These are phyloP conservation scores for Andinoacara biseriatus DNA, from an alignment of 2,113 vertebrate species.

Conservation along the genomic window DNA sequence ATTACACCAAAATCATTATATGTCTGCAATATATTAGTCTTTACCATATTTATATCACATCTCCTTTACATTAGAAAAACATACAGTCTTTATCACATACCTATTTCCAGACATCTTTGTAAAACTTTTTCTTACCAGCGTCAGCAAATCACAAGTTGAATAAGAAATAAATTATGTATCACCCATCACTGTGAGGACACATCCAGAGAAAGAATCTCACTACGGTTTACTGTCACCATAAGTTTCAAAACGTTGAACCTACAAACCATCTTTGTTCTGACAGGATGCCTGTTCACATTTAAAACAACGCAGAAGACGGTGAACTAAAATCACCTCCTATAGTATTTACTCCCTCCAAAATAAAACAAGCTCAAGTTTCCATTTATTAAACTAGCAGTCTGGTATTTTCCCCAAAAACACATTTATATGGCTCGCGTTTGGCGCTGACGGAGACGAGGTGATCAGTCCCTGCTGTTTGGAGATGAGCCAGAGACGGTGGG, in stretches of 20 bases:
- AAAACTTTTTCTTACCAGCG: background rate
- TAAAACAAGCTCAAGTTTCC: constrained; percentile 10
- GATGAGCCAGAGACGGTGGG: constrained; percentile 19
- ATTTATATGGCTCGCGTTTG: constrained; percentile 2
- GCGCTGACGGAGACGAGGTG: constrained; percentile 2
- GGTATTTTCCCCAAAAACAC: constrained; percentile 28
- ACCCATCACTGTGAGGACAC: background rate
- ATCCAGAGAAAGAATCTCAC: background rate
- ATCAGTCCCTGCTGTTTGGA: constrained; percentile 32
- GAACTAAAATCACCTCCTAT: constrained; percentile 16
- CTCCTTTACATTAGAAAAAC: background rate
- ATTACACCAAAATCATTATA: background rate
- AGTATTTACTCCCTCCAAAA: background rate
- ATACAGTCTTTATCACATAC: background rate
- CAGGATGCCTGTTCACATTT: background rate
- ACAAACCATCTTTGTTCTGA: background rate
- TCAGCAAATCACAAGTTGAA: background rate
- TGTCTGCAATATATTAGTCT: too few relatives aligned
- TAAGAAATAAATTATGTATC: background rate
- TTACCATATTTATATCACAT: too few relatives aligned
- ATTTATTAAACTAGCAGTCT: constrained; percentile 7
- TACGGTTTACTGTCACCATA: background rate
- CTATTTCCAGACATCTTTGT: background rate
- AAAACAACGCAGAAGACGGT: background rate
- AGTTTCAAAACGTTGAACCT: background rate